phyloP scores from a whole-genome alignment of 2,113 vertebrate species.

The Rhinolophus ferrumequinum region DNA sequence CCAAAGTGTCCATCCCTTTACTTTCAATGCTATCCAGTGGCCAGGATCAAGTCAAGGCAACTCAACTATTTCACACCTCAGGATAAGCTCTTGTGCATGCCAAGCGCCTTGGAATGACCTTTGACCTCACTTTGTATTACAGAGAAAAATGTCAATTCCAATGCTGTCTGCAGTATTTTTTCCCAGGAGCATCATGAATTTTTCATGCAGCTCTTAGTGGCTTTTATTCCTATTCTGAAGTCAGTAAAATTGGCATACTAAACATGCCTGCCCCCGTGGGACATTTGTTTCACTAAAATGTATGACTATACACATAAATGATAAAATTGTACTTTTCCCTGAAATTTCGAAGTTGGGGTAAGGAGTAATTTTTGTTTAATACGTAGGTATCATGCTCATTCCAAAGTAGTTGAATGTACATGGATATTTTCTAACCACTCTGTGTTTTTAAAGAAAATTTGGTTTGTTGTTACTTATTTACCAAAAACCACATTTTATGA shows the following conservation, averaged over 20 bases:
- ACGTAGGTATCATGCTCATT: not conserved
- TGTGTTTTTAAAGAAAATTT: constrained; percentile 10
- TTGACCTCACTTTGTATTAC: not conserved
- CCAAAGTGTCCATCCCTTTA: not conserved
- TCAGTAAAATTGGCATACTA: not conserved
- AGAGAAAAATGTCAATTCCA: not conserved
- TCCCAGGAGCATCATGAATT: not conserved
- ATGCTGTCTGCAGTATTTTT: not conserved
- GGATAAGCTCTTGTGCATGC: not conserved
- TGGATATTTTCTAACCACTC: constrained; percentile 48
- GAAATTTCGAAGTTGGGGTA: not conserved
- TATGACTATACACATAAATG: not conserved
- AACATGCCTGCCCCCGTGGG: not conserved
- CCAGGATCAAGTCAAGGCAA: not conserved
- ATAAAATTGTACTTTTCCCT: not conserved
- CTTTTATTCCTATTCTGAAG: not conserved
- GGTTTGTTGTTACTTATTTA: constrained; percentile 57
- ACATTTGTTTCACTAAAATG: not conserved
- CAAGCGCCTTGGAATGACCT: not conserved
- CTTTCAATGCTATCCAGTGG: too few species aligned
- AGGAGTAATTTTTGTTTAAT: constrained; percentile 23
- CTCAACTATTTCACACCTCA: not conserved
- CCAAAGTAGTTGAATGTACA: not conserved
- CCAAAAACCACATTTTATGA: constrained; percentile 42
- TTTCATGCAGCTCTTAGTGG: not conserved